phyloP scores from a whole-genome alignment of 1,140 invertebrate genomes.

The Drosophila pectinifera region DNA sequence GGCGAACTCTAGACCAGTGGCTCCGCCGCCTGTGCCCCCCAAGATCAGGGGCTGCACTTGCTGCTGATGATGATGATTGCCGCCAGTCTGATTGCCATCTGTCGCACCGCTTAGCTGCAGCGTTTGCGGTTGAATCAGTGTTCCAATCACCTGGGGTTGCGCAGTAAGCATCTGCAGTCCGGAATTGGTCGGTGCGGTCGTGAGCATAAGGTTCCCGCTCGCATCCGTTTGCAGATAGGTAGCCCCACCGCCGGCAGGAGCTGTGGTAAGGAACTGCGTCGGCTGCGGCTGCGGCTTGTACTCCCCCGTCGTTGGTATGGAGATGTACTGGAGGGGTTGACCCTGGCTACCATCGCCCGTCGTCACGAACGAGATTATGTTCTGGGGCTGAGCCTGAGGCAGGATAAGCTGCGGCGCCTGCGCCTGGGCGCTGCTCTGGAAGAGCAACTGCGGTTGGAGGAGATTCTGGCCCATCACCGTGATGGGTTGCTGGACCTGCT shows the following conservation, averaged over 20 bases:
- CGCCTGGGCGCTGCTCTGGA: slow-evolving; percentile 64
- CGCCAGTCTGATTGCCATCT: slow-evolving; percentile 86
- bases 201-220: slow-evolving; percentile 77
- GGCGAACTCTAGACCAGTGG: slow-evolving; percentile 88
- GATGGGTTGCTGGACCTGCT: slow-evolving; percentile 50
- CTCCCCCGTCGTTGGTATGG: slow-evolving; percentile 73
- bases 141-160: slow-evolving; percentile 85
- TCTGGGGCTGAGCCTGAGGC: slow-evolving; percentile 73
- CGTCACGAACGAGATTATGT: slow-evolving; percentile 80
- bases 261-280: slow-evolving; percentile 61
- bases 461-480: slow-evolving; percentile 73
- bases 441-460: slow-evolving; percentile 71
- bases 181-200: slow-evolving; percentile 60
- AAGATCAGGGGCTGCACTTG: slow-evolving; percentile 65
- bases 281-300: slow-evolving; percentile 69
- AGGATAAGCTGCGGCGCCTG: slow-evolving; percentile 68
- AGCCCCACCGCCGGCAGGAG: slow-evolving; percentile 44
- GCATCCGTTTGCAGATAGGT: slow-evolving; percentile 80
- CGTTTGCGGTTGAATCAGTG: slow-evolving; percentile 88
- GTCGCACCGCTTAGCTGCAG: slow-evolving; percentile 75
- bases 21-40: slow-evolving; percentile 36
- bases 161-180: slow-evolving; percentile 75
- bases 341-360: slow-evolving; percentile 72
- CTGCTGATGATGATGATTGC: slow-evolving; percentile 62
- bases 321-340: slow-evolving; percentile 77